These are phyloP conservation scores for Hippolais icterina DNA, from an alignment of 2,113 vertebrate species.

Conservation along the genomic window DNA sequence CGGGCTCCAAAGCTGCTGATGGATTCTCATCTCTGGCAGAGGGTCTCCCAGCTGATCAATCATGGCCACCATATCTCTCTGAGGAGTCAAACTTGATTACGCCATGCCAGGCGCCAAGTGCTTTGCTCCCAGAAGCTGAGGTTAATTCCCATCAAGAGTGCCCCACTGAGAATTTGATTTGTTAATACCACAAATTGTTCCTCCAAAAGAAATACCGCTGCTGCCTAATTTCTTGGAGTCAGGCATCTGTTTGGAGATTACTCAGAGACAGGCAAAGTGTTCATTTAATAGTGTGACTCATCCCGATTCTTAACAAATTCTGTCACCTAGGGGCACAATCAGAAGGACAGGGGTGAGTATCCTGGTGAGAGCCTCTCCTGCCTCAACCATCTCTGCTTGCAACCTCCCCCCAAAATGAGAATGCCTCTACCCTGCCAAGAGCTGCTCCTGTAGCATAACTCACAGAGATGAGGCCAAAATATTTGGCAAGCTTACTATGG, in stretches of 20 bases:
- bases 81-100: background rate
- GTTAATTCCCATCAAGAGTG: slow-evolving; percentile 43
- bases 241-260: background rate
- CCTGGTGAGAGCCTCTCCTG: background rate
- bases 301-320: background rate
- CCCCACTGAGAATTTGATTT: slow-evolving; percentile 17
- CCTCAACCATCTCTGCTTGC: background rate
- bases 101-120: fast-evolving
- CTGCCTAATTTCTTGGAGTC: background rate
- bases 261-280: background rate
- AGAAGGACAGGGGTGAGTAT: background rate
- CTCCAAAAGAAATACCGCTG: background rate
- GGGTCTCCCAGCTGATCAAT: background rate
- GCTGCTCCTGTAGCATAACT: background rate
- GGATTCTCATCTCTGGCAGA: background rate
- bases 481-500: background rate
- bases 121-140: background rate
- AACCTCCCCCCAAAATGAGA: background rate
- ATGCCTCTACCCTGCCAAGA: background rate
- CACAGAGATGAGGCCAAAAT: background rate
- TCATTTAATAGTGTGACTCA: background rate
- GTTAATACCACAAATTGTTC: slow-evolving; percentile 4
- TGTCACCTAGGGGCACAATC: background rate
- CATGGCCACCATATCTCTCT: background rate
- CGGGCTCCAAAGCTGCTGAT: background rate